Conservation (phyloP, 2,113 vertebrate species). For the Pachycephala philippinensis region DNA sequence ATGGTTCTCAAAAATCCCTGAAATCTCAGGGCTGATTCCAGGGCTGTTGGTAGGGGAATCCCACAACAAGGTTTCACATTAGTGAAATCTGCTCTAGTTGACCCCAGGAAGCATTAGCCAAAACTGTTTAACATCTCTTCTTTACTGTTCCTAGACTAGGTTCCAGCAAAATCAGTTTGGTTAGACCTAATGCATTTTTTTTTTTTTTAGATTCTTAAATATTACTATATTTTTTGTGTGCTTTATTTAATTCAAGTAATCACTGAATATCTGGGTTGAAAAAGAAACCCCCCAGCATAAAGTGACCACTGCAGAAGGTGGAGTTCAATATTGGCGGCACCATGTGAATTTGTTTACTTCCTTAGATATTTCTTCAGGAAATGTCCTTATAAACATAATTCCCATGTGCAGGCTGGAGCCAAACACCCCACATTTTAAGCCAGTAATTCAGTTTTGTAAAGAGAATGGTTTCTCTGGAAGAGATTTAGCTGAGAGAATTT, state of each 20-base stretch:
- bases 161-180: neutral
- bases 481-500: neutral
- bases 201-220: neutral
- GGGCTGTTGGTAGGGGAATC: neutral
- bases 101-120: neutral
- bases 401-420: neutral
- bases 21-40: no score
- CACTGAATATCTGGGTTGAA: neutral
- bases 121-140: neutral
- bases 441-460: neutral
- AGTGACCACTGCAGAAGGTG: neutral
- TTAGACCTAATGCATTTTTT: neutral
- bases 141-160: neutral
- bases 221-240: neutral
- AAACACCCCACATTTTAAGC: neutral
- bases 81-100: neutral
- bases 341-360: slow-evolving; percentile 5
- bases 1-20: neutral
- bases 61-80: fast-evolving
- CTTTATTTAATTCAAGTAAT: neutral
- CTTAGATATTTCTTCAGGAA: neutral
- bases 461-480: neutral
- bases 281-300: neutral
- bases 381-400: neutral
- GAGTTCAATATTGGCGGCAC: neutral